These are phyloP conservation scores for Reinhardtius hippoglossoides DNA, from an alignment of 2,113 vertebrate genomes.

Conservation along the genomic window DNA sequence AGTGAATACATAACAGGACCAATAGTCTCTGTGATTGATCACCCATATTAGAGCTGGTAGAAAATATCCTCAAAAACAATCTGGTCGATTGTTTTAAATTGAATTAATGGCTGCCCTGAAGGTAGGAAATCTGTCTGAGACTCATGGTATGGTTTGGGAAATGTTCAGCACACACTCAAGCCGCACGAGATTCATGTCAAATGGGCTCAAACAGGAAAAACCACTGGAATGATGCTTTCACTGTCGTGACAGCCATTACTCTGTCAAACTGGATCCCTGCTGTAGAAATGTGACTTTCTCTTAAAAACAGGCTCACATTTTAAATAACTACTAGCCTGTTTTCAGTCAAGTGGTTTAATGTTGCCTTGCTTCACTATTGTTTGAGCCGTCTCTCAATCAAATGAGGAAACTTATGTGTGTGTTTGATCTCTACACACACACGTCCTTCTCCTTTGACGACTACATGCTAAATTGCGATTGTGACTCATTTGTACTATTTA, in stretches of 20 bases:
- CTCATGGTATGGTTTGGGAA: not conserved
- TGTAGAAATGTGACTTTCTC: not conserved
- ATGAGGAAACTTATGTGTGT: too few relatives aligned
- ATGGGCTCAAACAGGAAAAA: conserved; percentile 13
- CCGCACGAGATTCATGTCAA: not conserved
- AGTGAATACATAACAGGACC: not conserved
- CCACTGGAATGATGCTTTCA: conserved; percentile 16
- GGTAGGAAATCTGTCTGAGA: conserved; percentile 17
- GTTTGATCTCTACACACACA: not conserved
- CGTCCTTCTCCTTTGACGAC: conserved; percentile 59
- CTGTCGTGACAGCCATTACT: not conserved
- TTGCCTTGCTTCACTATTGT: not conserved
- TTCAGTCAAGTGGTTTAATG: not conserved
- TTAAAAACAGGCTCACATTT: conserved; percentile 3
- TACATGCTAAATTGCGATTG: conserved; percentile 53
- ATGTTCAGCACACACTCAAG: conserved; percentile 2
- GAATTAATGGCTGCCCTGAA: conserved; percentile 15
- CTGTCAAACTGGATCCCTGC: not conserved
- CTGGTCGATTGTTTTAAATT: not conserved
- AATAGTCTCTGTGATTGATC: not conserved
- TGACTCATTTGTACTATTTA: conserved; percentile 68
- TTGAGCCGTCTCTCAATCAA: not conserved
- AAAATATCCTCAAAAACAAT: conserved; percentile 1
- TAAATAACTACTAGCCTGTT: not conserved
- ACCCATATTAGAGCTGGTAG: not conserved